These are phyloP conservation scores for Oopsacas minuta DNA, from an alignment of 37 sponge, comb jelly and placozoan genomes.

Conservation along the genomic window DNA sequence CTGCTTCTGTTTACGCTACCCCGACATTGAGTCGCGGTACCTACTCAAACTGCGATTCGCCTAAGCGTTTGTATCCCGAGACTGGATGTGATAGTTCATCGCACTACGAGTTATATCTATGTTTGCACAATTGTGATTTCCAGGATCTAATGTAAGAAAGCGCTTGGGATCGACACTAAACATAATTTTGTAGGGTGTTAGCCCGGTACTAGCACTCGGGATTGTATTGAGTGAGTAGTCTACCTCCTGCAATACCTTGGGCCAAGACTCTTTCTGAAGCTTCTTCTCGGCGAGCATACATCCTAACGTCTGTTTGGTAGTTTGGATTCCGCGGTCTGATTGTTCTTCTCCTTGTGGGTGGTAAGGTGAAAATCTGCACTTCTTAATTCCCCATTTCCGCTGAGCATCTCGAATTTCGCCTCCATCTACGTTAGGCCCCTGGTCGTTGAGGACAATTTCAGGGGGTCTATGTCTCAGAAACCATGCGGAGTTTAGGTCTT, in stretches of 20 bases:
- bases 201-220: neutral
- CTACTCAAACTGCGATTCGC: neutral
- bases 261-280: neutral
- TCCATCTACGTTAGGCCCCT: neutral
- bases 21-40: neutral
- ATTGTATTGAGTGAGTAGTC: neutral
- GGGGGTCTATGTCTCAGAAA: neutral
- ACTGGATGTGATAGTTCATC: neutral
- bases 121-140: neutral
- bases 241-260: neutral
- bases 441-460: neutral
- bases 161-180: neutral
- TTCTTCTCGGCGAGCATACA: neutral
- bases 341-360: neutral
- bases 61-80: neutral
- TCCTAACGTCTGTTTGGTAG: neutral
- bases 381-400: neutral
- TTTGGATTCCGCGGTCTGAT: neutral
- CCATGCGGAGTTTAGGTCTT: neutral
- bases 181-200: neutral
- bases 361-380: neutral
- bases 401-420: neutral
- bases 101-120: neutral
- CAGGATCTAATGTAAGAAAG: neutral
- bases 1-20: neutral